Conservation (phyloP, 2,888 invertebrate genomes). For the Tribolium freemani region DNA sequence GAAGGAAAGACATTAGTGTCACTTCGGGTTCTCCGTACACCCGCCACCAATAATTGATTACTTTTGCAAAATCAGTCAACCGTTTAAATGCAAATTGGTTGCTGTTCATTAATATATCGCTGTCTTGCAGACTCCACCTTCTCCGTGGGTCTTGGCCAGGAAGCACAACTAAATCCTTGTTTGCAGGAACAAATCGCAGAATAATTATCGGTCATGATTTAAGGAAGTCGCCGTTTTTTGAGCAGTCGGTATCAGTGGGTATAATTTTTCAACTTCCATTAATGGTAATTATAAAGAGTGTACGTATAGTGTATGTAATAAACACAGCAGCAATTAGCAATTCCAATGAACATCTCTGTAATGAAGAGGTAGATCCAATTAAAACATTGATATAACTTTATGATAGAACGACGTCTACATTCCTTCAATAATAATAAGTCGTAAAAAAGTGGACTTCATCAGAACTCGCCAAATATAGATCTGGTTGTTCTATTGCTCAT, state of each 20-base stretch:
- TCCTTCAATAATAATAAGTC: conserved; percentile 40
- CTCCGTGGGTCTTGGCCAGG: conserved; percentile 19
- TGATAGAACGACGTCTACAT: conserved; percentile 44
- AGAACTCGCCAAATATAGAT: conserved; percentile 55
- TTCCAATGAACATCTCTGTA: conserved; percentile 42
- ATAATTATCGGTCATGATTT: conserved; percentile 31
- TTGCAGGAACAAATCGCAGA: conserved; percentile 6
- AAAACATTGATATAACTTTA: conserved; percentile 48
- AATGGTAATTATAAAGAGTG: conserved; percentile 34
- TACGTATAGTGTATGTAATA: conserved; percentile 34
- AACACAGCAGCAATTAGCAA: conserved; percentile 43
- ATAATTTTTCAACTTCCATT: conserved; percentile 19
- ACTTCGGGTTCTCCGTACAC: conserved; percentile 39
- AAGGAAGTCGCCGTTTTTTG: conserved; percentile 26
- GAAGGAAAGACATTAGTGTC: conserved; percentile 46
- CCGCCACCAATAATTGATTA: conserved; percentile 46
- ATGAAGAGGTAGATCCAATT: conserved; percentile 50
- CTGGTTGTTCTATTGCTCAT: conserved; percentile 53
- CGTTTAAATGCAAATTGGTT: conserved; percentile 48
- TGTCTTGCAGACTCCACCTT: conserved; percentile 35
- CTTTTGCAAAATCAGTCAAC: conserved; percentile 45
- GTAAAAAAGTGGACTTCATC: conserved; percentile 47
- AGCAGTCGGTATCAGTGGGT: background rate
- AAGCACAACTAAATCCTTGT: conserved; percentile 26
- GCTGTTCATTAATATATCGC: conserved; percentile 41